These are phyloP conservation scores for Cynoglossus semilaevis DNA, from an alignment of 2,113 vertebrate species.

Conservation along the genomic window DNA sequence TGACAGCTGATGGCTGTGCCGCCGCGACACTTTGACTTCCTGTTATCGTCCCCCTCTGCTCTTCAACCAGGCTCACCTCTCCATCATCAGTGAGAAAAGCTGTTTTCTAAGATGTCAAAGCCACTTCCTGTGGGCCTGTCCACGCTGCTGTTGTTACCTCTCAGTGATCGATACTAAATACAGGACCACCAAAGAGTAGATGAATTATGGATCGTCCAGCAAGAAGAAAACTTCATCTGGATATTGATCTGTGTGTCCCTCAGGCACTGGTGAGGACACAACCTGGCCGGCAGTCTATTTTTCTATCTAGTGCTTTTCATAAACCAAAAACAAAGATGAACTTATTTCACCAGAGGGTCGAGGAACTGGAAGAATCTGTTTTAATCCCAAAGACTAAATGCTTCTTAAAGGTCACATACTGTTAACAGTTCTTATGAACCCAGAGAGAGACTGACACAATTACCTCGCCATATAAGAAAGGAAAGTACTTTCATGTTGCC, in stretches of 20 bases:
- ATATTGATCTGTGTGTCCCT: slow-evolving; percentile 52
- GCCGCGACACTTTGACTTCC: neutral
- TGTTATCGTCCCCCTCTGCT: neutral
- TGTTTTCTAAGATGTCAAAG: slow-evolving; percentile 24
- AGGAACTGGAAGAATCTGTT: too few relatives aligned
- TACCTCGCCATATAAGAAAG: too few relatives aligned
- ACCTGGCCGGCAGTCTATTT: slow-evolving; percentile 18
- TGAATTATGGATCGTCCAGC: slow-evolving; percentile 63
- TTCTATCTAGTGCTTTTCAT: slow-evolving; percentile 7
- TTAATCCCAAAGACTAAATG: too few relatives aligned
- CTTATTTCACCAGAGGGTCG: too few relatives aligned
- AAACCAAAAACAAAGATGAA: too few relatives aligned
- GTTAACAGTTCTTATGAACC: too few relatives aligned
- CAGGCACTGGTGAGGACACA: slow-evolving; percentile 15
- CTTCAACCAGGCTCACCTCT: neutral
- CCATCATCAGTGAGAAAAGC: slow-evolving; percentile 19
- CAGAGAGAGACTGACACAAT: too few relatives aligned
- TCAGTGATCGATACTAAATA: slow-evolving; percentile 59
- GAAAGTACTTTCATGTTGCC: too few relatives aligned
- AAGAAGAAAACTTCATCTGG: slow-evolving; percentile 63
- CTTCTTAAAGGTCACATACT: too few relatives aligned
- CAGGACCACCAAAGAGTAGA: slow-evolving; percentile 63
- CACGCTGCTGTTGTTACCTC: slow-evolving; percentile 44
- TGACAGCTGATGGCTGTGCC: neutral
- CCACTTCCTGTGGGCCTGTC: slow-evolving; percentile 29